Conservation (phyloP, 2,113 vertebrate genomes). For the Lepus americanus region DNA sequence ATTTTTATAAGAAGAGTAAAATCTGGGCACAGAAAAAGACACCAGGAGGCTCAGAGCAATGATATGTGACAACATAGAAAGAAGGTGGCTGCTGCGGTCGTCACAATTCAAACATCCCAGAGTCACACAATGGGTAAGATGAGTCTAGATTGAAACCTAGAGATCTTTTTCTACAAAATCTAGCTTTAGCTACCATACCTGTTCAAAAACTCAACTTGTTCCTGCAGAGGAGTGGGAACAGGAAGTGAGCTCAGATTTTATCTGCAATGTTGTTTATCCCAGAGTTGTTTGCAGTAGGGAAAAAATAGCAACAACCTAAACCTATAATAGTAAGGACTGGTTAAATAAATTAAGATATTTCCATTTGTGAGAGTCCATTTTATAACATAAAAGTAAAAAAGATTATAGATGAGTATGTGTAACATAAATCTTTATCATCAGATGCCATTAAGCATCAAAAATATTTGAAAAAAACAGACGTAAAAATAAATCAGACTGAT, state of each 20-base stretch:
- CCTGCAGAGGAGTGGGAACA: not conserved
- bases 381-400: not conserved
- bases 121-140: not conserved
- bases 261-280: not conserved
- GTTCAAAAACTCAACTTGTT: not conserved
- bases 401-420: not conserved
- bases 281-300: not conserved
- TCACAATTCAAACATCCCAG: not conserved
- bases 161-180: not conserved
- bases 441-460: conserved; percentile 41
- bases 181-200: not conserved
- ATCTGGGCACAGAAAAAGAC: not conserved
- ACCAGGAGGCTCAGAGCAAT: not conserved
- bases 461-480: not conserved
- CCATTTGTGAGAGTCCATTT: not conserved
- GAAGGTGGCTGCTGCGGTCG: not conserved
- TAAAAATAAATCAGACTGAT: not conserved
- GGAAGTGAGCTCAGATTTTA: not conserved
- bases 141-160: not conserved
- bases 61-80: not conserved
- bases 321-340: not conserved
- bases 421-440: conserved; percentile 4
- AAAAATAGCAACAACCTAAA: not conserved
- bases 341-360: not conserved
- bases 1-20: not conserved